Evolutionary conservation across 2,797 vertebrate genomes (phyloP).

Genomic region (Chiloscyllium punctatum): DNA sequence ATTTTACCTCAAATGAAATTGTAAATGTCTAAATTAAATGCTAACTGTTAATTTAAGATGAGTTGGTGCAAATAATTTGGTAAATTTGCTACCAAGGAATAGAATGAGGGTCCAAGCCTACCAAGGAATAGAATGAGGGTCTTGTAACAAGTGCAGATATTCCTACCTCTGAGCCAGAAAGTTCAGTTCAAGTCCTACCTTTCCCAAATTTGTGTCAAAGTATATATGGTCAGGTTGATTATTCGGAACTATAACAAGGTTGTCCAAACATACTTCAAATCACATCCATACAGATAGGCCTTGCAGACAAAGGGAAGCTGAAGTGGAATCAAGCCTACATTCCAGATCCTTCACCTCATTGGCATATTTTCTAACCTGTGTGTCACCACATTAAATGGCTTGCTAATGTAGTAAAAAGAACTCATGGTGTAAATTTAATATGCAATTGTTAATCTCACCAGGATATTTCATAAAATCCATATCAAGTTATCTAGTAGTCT

Average conservation of each 20-base stretch:
- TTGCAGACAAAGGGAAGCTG: not conserved
- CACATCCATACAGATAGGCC: not conserved
- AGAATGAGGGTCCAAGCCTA: not conserved
- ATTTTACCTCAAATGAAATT: too few species aligned
- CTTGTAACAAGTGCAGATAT: too few species aligned
- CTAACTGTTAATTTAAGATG: not conserved
- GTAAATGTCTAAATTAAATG: not conserved
- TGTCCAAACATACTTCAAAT: not conserved
- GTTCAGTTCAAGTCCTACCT: too few species aligned
- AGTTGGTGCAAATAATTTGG: not conserved
- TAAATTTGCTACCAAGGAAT: not conserved
- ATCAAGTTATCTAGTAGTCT: not conserved
- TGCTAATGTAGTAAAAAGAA: not conserved
- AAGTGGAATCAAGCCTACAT: not conserved
- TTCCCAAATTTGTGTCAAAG: too few species aligned
- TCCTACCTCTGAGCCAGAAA: too few species aligned
- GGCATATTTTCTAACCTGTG: not conserved
- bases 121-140: too few species aligned
- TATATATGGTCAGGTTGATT: too few species aligned
- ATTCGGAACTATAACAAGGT: not conserved
- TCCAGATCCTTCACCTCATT: not conserved
- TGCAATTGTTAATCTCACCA: not conserved
- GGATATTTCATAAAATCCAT: not conserved
- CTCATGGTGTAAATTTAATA: not conserved
- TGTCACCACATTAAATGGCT: not conserved